phyloP scores from a whole-genome alignment of 92 coral and sea anemone genomes.

The Phenganax stokvisi region DNA sequence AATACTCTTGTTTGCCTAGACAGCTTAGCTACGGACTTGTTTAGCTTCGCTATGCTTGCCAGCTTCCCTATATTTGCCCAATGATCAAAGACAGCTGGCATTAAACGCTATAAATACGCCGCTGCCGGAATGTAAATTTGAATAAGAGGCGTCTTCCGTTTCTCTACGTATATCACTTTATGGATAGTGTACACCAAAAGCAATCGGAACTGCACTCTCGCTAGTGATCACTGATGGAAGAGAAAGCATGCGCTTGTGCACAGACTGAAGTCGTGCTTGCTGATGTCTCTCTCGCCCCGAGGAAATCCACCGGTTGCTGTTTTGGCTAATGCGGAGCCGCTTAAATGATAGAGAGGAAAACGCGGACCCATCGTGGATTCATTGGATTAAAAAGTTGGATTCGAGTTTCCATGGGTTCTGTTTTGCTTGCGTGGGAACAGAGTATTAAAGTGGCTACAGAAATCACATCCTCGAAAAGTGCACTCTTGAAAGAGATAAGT shows the following conservation, averaged over 20 bases:
- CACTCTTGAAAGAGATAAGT: no score
- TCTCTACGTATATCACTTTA: neutral
- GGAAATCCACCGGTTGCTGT: neutral
- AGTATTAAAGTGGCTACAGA: no score
- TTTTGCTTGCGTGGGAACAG: no score
- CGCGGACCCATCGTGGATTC: neutral
- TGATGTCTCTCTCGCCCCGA: neutral
- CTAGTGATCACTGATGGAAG: neutral
- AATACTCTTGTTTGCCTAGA: slow-evolving; percentile 13
- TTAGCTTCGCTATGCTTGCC: slow-evolving; percentile 16
- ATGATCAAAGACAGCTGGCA: slow-evolving; percentile 36
- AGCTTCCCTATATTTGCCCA: neutral
- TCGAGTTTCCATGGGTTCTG: no score
- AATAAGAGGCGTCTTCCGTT: slow-evolving; percentile 21
- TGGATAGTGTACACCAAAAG: neutral
- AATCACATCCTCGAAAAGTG: no score
- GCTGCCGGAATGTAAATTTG: slow-evolving; percentile 28
- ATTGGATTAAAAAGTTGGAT: neutral
- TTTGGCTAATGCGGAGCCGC: neutral
- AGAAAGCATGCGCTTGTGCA: neutral
- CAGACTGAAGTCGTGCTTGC: neutral
- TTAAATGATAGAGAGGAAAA: neutral
- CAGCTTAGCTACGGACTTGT: slow-evolving; percentile 18
- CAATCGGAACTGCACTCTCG: neutral
- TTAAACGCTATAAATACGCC: neutral